phyloP scores from a whole-genome alignment of 2,797 vertebrate species.

The Bucorvus abyssinicus region DNA sequence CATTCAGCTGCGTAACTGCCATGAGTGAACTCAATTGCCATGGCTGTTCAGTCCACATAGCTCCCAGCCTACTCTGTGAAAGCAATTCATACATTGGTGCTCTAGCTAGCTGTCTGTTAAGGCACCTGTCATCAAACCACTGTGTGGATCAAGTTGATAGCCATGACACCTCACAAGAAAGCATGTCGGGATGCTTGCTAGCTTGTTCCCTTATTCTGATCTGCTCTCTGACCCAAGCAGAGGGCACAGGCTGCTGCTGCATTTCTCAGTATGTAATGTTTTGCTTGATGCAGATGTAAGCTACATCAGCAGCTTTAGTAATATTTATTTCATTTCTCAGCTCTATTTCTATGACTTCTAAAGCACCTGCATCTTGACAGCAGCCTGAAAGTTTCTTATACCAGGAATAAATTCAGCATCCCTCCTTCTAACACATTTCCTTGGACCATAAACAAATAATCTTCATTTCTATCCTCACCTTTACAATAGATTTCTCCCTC shows the following conservation, averaged over 20 bases:
- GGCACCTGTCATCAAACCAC: background rate
- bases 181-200: background rate
- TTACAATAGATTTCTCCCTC: conserved; percentile 98
- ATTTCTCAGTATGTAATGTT: background rate
- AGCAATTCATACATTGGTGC: fast-evolving
- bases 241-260: background rate
- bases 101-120: background rate
- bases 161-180: fast-evolving
- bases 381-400: background rate
- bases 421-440: background rate
- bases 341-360: background rate
- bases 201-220: background rate
- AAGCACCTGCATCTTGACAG: background rate
- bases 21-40: fast-evolving
- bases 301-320: background rate
- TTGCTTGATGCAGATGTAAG: background rate
- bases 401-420: background rate
- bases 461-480: conserved; percentile 77
- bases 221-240: background rate
- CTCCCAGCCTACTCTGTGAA: background rate
- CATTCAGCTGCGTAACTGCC: background rate
- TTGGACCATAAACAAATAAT: background rate
- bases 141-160: background rate
- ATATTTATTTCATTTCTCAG: background rate
- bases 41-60: fast-evolving